Base-by-base conservation (phyloP, 2,113 vertebrate genomes). In the Copsychus sechellarum region DNA sequence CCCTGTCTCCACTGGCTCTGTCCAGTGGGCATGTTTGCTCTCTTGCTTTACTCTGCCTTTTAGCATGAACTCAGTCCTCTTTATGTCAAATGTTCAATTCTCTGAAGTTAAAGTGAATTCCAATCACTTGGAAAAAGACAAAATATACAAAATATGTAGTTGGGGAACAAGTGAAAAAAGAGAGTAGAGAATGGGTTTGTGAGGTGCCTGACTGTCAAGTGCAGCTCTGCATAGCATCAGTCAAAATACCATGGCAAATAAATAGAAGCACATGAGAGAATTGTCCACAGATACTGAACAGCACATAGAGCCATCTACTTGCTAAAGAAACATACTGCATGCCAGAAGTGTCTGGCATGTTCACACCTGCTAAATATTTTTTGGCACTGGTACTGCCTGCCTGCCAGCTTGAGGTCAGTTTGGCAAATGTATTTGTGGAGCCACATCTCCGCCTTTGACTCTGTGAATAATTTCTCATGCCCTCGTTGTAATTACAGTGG, bases 361-460 rank as follows among this genome's bases (percentile, higher is more conserved):
- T 95, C 93, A 64, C 82, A 96, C 93, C 90, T 92, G 90, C 82
- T 96, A 93, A 95, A 83, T 96, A 95, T 81, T 94, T 94, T 90
- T 92, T 96, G 94, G 90, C 85, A 86, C 15, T 15, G 76, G 66
- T 83, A 84, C 34, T 67, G 87, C 47, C 43, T 60, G 92, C 28
- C 76, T 86, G 51, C 76, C 88, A 73, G 74, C 76, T 92, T 95
- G 92, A 86, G 85, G 78, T 90, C 88, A 88, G 85, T 93, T 93
- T 92, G 67, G 93, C 90, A 60, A 86, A 92, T 61, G 29, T 67
- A 54, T 94, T 94, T 92, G 90, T 92, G 85, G 76, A 88, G 38
- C 58, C 43, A 67, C 82, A 36, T 93, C 67, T 83, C 66, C 87
- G 73, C 62, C 54, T 95, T 82, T 81, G 69, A 91, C 19, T 77